Evolutionary conservation across 1,140 invertebrate genomes (phyloP).

Genomic region (Papilio aristodemus): DNA sequence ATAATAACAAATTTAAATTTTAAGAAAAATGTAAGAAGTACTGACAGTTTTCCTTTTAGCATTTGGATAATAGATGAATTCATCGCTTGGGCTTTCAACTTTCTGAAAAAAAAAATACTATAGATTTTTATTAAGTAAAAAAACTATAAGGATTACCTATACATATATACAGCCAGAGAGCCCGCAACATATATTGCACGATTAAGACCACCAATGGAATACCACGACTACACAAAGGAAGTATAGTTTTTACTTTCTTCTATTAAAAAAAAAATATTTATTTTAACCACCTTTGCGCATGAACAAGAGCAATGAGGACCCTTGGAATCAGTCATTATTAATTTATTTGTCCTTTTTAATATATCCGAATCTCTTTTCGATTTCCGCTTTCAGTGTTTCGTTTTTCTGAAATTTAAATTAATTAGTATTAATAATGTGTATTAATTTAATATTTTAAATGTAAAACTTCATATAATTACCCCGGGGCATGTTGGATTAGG

Average conservation of each 20-base stretch:
- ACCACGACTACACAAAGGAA: too few relatives aligned
- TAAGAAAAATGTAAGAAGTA: neutral
- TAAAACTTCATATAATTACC: constrained; percentile 38
- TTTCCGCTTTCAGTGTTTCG: constrained; percentile 47
- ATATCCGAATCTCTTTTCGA: constrained; percentile 49
- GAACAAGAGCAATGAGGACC: constrained; percentile 36
- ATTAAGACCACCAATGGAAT: too few relatives aligned
- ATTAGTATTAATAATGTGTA: constrained; percentile 10
- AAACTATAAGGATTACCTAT: too few relatives aligned
- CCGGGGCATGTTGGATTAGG: constrained; percentile 51
- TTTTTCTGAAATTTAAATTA: constrained; percentile 47
- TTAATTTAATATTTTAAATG: neutral
- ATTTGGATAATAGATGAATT: constrained; percentile 12
- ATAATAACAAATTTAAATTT: neutral
- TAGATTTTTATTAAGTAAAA: too few relatives aligned
- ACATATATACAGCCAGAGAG: too few relatives aligned
- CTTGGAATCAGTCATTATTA: constrained; percentile 34
- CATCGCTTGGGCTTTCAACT: neutral
- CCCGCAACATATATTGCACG: too few relatives aligned
- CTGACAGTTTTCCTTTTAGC: constrained; percentile 13
- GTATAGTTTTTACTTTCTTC: too few relatives aligned
- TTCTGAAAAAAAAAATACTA: constrained; percentile 6
- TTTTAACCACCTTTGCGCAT: constrained; percentile 42
- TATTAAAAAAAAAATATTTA: too few relatives aligned
- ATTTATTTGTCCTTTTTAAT: constrained; percentile 36